These are phyloP conservation scores for Paguma larvata DNA, from an alignment of 2,797 vertebrate genomes.

Conservation along the genomic window DNA sequence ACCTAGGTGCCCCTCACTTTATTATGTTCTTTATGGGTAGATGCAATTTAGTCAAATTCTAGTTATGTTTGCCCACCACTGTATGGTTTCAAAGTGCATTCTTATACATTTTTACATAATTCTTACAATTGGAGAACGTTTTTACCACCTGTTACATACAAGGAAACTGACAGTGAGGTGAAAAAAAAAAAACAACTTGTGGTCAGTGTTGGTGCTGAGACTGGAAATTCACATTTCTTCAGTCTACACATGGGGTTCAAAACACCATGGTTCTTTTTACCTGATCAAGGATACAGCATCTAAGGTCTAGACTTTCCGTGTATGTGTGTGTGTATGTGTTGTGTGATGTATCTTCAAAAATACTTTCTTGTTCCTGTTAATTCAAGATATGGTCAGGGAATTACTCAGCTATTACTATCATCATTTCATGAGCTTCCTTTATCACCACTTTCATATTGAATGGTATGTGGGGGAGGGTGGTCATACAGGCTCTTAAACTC, in stretches of 20 bases:
- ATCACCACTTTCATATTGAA: not conserved
- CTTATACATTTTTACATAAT: constrained; percentile 11
- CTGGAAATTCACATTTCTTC: constrained; percentile 25
- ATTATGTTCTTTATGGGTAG: not conserved
- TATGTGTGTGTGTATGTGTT: not conserved
- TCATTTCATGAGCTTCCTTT: not conserved
- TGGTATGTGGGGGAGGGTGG: not conserved
- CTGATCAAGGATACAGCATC: not conserved
- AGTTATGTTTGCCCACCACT: not conserved
- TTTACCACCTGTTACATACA: not conserved
- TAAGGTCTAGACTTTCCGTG: not conserved
- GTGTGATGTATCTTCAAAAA: constrained; percentile 6
- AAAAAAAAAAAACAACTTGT: not conserved
- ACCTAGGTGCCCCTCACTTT: too few relatives aligned
- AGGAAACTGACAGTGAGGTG: not conserved
- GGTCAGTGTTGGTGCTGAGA: not conserved
- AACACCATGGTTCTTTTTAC: not conserved
- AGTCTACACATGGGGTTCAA: not conserved
- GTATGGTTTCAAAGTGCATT: constrained; percentile 17
- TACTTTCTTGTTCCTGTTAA: constrained; percentile 2
- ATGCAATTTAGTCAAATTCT: not conserved
- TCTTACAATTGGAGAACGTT: not conserved
- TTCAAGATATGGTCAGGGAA: not conserved
- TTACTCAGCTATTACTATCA: not conserved
- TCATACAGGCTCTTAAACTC: not conserved